phyloP scores from a whole-genome alignment of 2,797 vertebrate genomes.

The Tenualosa thibaudeaui region DNA sequence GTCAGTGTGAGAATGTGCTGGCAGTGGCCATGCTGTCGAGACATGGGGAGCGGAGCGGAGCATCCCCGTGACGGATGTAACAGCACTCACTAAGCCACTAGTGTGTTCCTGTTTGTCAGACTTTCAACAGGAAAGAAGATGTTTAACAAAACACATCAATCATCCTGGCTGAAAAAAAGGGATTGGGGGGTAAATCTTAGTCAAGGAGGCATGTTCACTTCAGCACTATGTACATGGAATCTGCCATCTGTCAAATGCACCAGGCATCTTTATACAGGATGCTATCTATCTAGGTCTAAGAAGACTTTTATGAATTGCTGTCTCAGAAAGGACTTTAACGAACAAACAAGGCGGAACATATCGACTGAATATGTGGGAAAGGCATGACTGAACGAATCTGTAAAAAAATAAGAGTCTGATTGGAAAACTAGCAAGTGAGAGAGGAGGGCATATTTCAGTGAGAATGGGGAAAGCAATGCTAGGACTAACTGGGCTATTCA shows the following conservation, averaged over 20 bases:
- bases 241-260: background rate
- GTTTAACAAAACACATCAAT: conserved; percentile 51
- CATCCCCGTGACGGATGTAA: conserved; percentile 64
- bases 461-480: conserved; percentile 50
- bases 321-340: too few species aligned
- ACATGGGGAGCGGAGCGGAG: conserved; percentile 36
- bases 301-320: background rate
- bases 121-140: conserved; percentile 39
- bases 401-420: background rate
- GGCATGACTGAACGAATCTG: background rate
- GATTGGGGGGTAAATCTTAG: conserved; percentile 13
- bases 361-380: background rate
- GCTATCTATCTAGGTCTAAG: background rate
- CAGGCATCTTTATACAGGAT: background rate
- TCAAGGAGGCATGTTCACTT: background rate
- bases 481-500: conserved; percentile 55
- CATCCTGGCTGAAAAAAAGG: conserved; percentile 30
- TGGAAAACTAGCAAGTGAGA: background rate
- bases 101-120: conserved; percentile 49
- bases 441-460: conserved; percentile 31
- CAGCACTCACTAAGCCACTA: conserved; percentile 61
- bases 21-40: conserved; percentile 63
- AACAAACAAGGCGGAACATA: background rate
- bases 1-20: conserved; percentile 78
- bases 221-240: conserved; percentile 8